phyloP scores from a whole-genome alignment of 2,888 invertebrate species.

The Rutpela maculata region DNA sequence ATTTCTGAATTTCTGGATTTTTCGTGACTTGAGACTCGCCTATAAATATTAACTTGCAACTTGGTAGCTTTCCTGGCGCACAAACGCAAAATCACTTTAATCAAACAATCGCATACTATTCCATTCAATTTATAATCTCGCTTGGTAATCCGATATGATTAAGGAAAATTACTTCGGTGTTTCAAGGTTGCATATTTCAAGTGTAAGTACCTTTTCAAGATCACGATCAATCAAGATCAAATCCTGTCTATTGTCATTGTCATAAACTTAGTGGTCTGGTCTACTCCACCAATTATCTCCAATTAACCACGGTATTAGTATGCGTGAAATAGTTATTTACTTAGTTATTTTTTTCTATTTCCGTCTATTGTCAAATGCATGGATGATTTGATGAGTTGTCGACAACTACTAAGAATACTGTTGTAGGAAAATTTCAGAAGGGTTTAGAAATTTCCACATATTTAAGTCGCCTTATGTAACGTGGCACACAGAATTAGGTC shows the following conservation, averaged over 20 bases:
- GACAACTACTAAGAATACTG: not conserved
- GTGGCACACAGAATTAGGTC: too few species aligned
- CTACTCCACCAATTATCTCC: not conserved
- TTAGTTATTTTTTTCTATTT: not conserved
- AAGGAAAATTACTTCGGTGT: not conserved
- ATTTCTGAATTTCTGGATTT: too few species aligned
- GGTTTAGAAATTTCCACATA: not conserved
- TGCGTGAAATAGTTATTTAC: not conserved
- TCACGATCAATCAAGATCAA: conserved; percentile 15
- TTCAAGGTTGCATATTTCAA: not conserved
- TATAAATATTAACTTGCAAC: too few species aligned
- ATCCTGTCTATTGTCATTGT: conserved; percentile 11
- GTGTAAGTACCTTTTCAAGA: conserved; percentile 20
- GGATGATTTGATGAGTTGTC: not conserved
- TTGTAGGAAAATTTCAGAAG: not conserved
- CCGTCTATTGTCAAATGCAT: conserved; percentile 11
- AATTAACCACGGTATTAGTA: not conserved
- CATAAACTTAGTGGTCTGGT: not conserved
- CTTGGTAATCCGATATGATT: not conserved
- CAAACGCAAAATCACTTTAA: not conserved
- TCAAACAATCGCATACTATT: not conserved
- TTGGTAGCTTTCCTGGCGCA: not conserved
- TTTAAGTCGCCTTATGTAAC: too few species aligned
- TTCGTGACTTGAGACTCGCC: too few species aligned
- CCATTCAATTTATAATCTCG: not conserved